Percentiles rank a stretch among this genome's conserved stretches.
These are phyloP conservation scores for Chloromyia formosa DNA, from an alignment of 2,888 invertebrate genomes.

Conservation along the genomic window DNA sequence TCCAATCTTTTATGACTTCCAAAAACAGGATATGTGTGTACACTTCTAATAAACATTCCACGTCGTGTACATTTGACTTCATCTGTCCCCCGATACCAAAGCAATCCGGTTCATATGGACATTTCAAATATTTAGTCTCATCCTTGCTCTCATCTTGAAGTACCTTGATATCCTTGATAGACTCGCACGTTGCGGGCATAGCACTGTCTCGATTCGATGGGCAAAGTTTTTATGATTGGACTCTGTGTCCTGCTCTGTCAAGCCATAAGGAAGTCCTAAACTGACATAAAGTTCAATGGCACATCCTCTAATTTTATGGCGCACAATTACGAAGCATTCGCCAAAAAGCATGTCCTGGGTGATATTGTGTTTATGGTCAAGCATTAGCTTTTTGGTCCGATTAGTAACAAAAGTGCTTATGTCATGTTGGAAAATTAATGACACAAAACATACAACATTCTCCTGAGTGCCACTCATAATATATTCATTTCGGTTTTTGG, in stretches of 20 bases:
- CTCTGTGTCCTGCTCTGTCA: neutral
- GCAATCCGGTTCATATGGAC: neutral
- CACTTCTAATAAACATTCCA: neutral
- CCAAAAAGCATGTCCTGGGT: neutral
- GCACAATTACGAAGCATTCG: constrained; percentile 23
- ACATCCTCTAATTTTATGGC: constrained; percentile 37
- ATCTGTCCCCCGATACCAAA: neutral
- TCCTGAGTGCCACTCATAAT: constrained; percentile 45
- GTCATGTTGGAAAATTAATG: constrained; percentile 45
- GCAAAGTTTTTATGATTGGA: constrained; percentile 26
- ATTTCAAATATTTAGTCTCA: neutral
- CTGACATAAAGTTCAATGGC: constrained; percentile 36
- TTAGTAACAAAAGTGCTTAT: constrained; percentile 46
- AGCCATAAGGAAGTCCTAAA: constrained; percentile 30
- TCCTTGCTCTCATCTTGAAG: neutral
- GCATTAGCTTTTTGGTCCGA: constrained; percentile 45
- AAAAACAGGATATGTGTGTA: constrained; percentile 10
- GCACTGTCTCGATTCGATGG: neutral
- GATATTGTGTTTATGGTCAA: constrained; percentile 36
- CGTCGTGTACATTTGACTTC: neutral
- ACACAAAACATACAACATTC: constrained; percentile 39
- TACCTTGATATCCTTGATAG: neutral
- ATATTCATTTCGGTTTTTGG: constrained; percentile 41
- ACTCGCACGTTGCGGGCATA: neutral
- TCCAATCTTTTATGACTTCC: constrained; percentile 22